These are phyloP conservation scores for Vespertilio murinus DNA, from an alignment of 2,797 vertebrate species.

Conservation along the genomic window DNA sequence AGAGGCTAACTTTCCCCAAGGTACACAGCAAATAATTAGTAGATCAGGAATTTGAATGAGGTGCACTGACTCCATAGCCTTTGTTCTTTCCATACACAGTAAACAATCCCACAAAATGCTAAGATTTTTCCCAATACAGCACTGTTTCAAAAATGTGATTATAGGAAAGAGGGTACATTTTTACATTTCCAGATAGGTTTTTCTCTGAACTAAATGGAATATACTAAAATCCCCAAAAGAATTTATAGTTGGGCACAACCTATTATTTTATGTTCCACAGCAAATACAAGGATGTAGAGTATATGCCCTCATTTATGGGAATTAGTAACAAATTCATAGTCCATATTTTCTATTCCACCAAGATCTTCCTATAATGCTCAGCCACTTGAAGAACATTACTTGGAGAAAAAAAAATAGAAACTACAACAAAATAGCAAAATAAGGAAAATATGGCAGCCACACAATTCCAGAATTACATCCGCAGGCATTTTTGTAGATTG, in stretches of 20 bases:
- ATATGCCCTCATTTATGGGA: not conserved
- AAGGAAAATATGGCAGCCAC: not conserved
- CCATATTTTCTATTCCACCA: not conserved
- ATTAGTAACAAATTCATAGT: not conserved
- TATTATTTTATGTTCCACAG: not conserved
- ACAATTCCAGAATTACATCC: slow-evolving; percentile 30
- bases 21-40: not conserved
- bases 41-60: not conserved
- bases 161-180: not conserved
- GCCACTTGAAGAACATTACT: slow-evolving; percentile 33
- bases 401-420: not conserved
- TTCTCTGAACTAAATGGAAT: not conserved
- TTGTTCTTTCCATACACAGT: not conserved
- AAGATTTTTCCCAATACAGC: not conserved
- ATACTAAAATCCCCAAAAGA: slow-evolving; percentile 30
- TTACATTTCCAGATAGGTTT: slow-evolving; percentile 30
- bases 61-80: not conserved
- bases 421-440: slow-evolving; percentile 19
- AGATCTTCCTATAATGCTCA: not conserved
- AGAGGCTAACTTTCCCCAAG: not conserved
- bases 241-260: not conserved
- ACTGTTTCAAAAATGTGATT: slow-evolving; percentile 2
- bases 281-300: not conserved
- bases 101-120: not conserved
- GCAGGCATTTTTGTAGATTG: slow-evolving; percentile 25